Evolutionary conservation across 2,797 vertebrate genomes (phyloP), one percentile per base, ranked within the genome.

Genomic region (Tachyglossus aculeatus): DNA sequence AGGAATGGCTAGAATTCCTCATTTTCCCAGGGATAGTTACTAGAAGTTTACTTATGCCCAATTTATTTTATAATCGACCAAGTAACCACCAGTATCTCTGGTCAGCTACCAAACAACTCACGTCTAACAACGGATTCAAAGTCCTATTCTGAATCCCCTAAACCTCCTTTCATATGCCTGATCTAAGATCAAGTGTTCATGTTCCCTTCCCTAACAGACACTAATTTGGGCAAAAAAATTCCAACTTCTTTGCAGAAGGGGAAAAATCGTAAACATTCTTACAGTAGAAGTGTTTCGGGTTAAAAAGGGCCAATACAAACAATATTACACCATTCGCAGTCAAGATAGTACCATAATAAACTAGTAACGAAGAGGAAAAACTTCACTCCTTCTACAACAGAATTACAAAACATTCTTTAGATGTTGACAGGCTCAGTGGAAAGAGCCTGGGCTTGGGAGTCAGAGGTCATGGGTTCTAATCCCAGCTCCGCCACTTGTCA

Each of bases 181-280:
- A 48, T 78, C 68, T 55, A 71, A 44, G 55, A 62, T 67, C 60
- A 74, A 64, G n/a, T 53, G 71, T 50, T 63, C 51, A 74, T 63
- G 85, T 77, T 55, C 60, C 44, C 21, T 54, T 9, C 58, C 66
- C 57, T 78, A 71, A 41, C n/a, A n/a, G n/a, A n/a, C 73, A 66
- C 68, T 66, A 76, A 83, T 52, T 78, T 64, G 57, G 63, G 24
- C 45, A 66, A 34, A 29, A 19, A 22, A 73, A 50, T 59, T 24
- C 33, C 29, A 50, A 37, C 55, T 61, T 79, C 64, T 71, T 31
- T 68, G 54, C 33, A 37, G 60, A 55, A 74, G 56, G 58, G 80
- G 33, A 56, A 82, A 14, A 75, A 71, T 48, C n/a, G n/a, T n/a
- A n/a, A 74, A 29, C 63, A 60, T 77, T 69, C 54, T 69, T 60